A percentile compares a stretch with the other conserved stretches of the same genome.
Evolutionary conservation across 1,140 invertebrate genomes (phyloP).

Genomic region (Philotrypesis tridentata): DNA sequence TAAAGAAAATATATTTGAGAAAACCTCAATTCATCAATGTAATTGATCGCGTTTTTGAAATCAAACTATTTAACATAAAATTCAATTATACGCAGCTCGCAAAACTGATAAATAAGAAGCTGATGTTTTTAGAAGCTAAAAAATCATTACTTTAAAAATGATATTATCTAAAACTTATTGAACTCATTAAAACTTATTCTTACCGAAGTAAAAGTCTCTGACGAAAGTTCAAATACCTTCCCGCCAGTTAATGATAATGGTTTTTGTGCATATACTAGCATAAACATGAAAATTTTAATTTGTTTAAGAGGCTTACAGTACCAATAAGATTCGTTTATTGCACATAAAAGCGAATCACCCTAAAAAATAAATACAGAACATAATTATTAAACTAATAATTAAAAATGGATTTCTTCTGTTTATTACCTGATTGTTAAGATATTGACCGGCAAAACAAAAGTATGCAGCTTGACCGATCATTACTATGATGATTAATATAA

Average conservation of each 20-base stretch:
- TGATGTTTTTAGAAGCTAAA: slow-evolving; percentile 27
- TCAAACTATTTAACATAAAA: no score
- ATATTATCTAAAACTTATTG: background rate
- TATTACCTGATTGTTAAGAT: slow-evolving; percentile 20
- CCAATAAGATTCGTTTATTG: slow-evolving; percentile 22
- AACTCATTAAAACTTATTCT: background rate
- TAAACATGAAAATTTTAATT: background rate
- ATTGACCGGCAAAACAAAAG: slow-evolving; percentile 33
- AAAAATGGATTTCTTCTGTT: no score
- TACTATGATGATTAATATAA: slow-evolving; percentile 3
- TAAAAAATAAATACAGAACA: no score
- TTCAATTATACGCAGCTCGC: slow-evolving; percentile 13
- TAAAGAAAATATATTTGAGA: no score
- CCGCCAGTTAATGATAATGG: slow-evolving; percentile 27
- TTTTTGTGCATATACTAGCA: background rate
- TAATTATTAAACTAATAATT: no score
- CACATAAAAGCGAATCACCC: slow-evolving; percentile 3
- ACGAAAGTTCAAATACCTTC: slow-evolving; percentile 18
- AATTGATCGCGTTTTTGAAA: no score
- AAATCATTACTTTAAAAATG: no score
- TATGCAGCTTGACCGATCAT: slow-evolving; percentile 20
- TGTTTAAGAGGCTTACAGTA: background rate
- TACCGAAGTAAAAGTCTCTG: slow-evolving; percentile 17
- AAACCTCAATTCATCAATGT: no score
- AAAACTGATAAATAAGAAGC: slow-evolving; percentile 28